Evolutionary conservation across 2,888 invertebrate species (phyloP).

Genomic region (Pristionchus arcanus): DNA sequence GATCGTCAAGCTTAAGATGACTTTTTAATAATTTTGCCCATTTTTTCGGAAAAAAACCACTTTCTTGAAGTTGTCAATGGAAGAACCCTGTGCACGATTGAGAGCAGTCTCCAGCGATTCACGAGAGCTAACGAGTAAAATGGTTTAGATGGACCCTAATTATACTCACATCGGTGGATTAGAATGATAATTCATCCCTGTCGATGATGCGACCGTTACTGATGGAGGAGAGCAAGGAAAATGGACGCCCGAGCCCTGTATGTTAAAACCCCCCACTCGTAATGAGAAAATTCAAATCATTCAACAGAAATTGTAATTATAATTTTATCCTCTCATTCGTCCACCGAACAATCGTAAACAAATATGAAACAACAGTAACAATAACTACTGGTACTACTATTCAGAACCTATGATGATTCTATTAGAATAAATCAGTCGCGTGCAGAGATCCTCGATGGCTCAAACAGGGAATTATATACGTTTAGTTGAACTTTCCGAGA

Average conservation of each 20-base stretch:
- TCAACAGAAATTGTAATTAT: neutral
- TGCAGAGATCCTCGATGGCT: conserved; percentile 41
- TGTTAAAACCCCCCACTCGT: neutral
- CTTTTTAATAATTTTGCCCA: too few species aligned
- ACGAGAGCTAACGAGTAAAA: too few species aligned
- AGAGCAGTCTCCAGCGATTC: too few species aligned
- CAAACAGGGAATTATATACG: conserved; percentile 30
- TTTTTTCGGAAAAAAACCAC: too few species aligned
- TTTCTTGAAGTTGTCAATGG: neutral
- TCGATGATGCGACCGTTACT: neutral
- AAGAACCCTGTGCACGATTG: too few species aligned
- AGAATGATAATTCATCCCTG: neutral
- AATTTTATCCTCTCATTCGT: conserved; percentile 7
- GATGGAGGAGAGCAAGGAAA: neutral
- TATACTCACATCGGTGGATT: neutral
- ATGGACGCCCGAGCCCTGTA: too few species aligned
- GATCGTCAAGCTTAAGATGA: neutral
- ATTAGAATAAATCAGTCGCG: conserved; percentile 17
- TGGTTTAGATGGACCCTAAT: neutral
- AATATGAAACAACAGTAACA: conserved; percentile 51
- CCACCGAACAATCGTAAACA: conserved; percentile 8
- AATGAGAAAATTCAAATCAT: too few species aligned
- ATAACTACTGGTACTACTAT: conserved; percentile 38
- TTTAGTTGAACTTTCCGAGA: conserved; percentile 86
- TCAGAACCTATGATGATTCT: conserved; percentile 11